phyloP scores from a whole-genome alignment of 2,113 vertebrate genomes.

The Mus musculus region GRCm39 chr13:20733501-20734000 shows the following conservation, averaged over 20 bases:
- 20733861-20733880: neutral
- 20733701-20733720: neutral
- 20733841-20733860: conserved; percentile 46
- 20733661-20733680: neutral
- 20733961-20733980: neutral
- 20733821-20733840: neutral
- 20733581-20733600: too few relatives aligned
- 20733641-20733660: neutral
- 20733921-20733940: neutral
- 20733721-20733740: neutral
- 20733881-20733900: neutral
- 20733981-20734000: conserved; percentile 17
- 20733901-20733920: neutral
- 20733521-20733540: too few relatives aligned
- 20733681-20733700: neutral
- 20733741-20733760: neutral
- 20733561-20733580: too few relatives aligned
- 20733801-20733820: neutral
- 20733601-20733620: too few relatives aligned
- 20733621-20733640: neutral
- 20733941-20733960: neutral
- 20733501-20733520: too few relatives aligned
- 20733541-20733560: too few relatives aligned
- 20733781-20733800: neutral
- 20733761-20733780: neutral